These are phyloP conservation scores for Fragum sueziense DNA, from an alignment of 2,888 invertebrate genomes.

Conservation along the genomic window DNA sequence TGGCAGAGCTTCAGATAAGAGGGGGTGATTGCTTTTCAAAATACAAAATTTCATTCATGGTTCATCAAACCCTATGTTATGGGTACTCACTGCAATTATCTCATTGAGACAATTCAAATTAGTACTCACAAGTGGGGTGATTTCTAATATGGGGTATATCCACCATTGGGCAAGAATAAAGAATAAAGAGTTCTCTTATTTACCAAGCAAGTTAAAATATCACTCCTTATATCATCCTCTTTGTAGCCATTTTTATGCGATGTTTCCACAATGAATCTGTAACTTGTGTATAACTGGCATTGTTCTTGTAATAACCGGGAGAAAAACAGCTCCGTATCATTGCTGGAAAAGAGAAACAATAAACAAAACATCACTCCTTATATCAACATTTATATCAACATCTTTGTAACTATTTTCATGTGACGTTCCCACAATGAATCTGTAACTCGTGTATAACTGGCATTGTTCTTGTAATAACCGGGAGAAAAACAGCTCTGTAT, in stretches of 20 bases:
- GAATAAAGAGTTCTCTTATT: neutral
- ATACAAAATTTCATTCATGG: no score
- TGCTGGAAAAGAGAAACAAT: constrained; percentile 21
- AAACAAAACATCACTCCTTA: neutral
- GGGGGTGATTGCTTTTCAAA: no score
- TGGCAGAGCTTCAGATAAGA: no score
- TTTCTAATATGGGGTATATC: no score
- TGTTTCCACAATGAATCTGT: constrained; percentile 69
- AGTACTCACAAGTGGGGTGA: no score
- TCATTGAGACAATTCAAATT: no score
- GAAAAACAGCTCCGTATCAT: constrained; percentile 62
- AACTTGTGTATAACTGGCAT: constrained; percentile 73
- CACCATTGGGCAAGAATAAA: no score
- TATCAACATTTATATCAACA: no score
- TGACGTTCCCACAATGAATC: constrained; percentile 67
- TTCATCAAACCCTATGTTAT: no score
- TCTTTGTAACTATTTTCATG: neutral
- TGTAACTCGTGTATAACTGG: constrained; percentile 71
- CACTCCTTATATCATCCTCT: neutral
- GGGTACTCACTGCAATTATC: no score
- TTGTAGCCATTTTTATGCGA: neutral
- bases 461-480: constrained; percentile 72
- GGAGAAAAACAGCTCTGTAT: constrained; percentile 65
- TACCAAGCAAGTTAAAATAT: constrained; percentile 48
- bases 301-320: constrained; percentile 70